Base-by-base conservation (phyloP, 2,888 invertebrate species). In the Tipula helvola region DNA sequence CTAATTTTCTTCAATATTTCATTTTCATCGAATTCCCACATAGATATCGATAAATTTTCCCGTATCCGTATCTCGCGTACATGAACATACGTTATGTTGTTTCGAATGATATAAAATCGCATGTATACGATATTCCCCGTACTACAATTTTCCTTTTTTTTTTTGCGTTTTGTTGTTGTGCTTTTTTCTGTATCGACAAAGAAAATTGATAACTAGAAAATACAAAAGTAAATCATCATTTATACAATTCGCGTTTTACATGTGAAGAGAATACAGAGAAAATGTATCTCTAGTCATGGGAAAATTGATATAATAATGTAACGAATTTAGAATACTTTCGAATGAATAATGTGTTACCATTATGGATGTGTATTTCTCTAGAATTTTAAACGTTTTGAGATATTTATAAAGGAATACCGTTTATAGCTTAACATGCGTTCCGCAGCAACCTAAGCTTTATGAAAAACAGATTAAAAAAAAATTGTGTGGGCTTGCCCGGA, bases 161-260 rank as follows among this genome's bases (percentile, higher is more conserved):
- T 28, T 28, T 57, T 5, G 16, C 7, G 5, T 57, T 16, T n/a
- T 16, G n/a, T 39, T 39, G 52, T 71, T 71, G 71, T 28, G 18
- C 71, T 71, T 71, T 71, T 71, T 28, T 71, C 10, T 28, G 12
- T 71, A 28, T 28, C 18, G 2, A 28, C 28, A 28, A 71, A 71
- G 71, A 71, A 71, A 71, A 71, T 71, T 71, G 71, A 28, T 71
- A 71, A 71, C 71, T 71, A 28, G 71, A 71, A 71, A 71, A 71
- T 71, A 71, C 71, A 71, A 71, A 71, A 71, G 71, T 71, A 71
- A 71, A 71, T 71, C 71, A 71, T 71, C 71, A 71, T 71, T 71
- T 71, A 28, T 18, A 71, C 52, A 52, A 52, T 52, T 52, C 52
- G 52, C 52, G 52, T 52, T 52, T 3, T 57, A 57, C 52, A 39